A percentile compares a stretch with the other conserved stretches of the same genome.
Evolutionary conservation across 2,888 invertebrate species (phyloP).

Genomic region (Gibbula magus): DNA sequence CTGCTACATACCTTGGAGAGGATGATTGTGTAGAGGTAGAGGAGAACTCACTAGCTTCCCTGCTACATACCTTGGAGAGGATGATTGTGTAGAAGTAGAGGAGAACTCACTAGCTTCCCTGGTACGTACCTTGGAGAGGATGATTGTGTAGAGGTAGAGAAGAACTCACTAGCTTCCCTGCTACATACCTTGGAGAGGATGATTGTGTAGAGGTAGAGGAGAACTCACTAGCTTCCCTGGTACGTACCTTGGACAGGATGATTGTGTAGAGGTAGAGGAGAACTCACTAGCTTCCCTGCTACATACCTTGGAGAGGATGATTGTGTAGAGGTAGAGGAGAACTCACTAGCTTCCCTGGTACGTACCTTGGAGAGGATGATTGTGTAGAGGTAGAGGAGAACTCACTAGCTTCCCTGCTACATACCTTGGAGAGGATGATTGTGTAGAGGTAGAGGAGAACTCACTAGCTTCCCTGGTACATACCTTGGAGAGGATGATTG

Average conservation of each 20-base stretch:
- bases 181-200: constrained; percentile 81
- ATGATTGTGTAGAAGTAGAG: constrained; percentile 93
- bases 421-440: constrained; percentile 84
- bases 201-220: constrained; percentile 90
- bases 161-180: too few species aligned
- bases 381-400: too few species aligned
- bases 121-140: too few species aligned
- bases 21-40: too few species aligned
- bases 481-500: too few species aligned
- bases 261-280: too few species aligned
- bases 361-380: too few species aligned
- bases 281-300: too few species aligned
- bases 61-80: constrained; percentile 79
- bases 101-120: constrained; percentile 70
- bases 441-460: constrained; percentile 87
- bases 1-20: too few species aligned
- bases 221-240: constrained; percentile 70
- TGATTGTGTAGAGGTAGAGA: too few species aligned
- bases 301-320: constrained; percentile 83
- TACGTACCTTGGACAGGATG: too few species aligned
- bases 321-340: constrained; percentile 88
- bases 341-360: constrained; percentile 71
- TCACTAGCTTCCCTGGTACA: constrained; percentile 68
- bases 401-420: background rate
- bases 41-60: too few species aligned